These are phyloP conservation scores for Eupithecia dodoneata DNA, from an alignment of 2,888 invertebrate genomes.

Conservation along the genomic window DNA sequence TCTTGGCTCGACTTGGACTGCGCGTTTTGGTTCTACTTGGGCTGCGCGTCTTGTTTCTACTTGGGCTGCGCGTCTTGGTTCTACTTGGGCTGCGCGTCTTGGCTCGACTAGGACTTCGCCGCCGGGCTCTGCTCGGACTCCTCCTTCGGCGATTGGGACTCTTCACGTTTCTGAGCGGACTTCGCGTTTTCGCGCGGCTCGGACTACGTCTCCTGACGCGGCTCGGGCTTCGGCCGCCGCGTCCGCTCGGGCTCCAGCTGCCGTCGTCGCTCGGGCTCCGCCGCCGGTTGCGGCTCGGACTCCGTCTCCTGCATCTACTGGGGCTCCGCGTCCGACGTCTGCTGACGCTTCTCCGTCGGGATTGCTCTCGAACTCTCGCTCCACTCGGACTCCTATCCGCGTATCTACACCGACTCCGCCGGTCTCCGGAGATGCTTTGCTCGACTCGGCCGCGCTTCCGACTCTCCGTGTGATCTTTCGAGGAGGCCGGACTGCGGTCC, in stretches of 20 bases:
- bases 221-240: slow-evolving; percentile 9
- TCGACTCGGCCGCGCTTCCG: slow-evolving; percentile 12
- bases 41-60: slow-evolving; percentile 5
- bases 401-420: slow-evolving; percentile 5
- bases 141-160: slow-evolving; percentile 13
- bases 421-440: slow-evolving; percentile 7
- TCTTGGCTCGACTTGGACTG: slow-evolving; percentile 8
- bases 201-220: slow-evolving; percentile 6
- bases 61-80: slow-evolving; percentile 7
- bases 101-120: slow-evolving; percentile 13
- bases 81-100: slow-evolving; percentile 10
- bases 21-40: slow-evolving; percentile 5
- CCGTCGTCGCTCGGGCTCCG: slow-evolving; percentile 9
- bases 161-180: slow-evolving; percentile 1
- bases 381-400: slow-evolving; percentile 14
- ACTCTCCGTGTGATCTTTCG: slow-evolving; percentile 2
- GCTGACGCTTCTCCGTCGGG: slow-evolving; percentile 18
- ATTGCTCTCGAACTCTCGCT: background rate
- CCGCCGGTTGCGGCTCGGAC: slow-evolving; percentile 4
- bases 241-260: slow-evolving; percentile 10
- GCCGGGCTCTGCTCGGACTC: slow-evolving; percentile 10
- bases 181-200: slow-evolving; percentile 10
- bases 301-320: slow-evolving; percentile 8
- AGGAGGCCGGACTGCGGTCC: slow-evolving; percentile 12
- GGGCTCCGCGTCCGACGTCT: slow-evolving; percentile 14